Conservation (phyloP, 2,797 vertebrate species). For the Syngnathus acus region DNA sequence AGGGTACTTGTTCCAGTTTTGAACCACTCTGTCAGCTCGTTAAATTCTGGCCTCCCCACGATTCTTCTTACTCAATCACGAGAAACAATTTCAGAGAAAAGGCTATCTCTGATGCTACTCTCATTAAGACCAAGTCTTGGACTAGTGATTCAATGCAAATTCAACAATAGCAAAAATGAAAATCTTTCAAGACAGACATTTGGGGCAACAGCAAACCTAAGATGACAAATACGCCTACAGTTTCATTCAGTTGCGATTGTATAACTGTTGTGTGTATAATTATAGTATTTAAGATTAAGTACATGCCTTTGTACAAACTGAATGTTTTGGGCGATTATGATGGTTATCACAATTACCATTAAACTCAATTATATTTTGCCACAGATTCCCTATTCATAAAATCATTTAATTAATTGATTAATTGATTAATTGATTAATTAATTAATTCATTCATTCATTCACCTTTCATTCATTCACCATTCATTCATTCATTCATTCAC, state of each 20-base stretch:
- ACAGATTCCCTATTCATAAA: background rate
- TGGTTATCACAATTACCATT: background rate
- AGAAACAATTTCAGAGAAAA: background rate
- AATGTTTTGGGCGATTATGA: background rate
- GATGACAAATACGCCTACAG: background rate
- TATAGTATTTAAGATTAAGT: background rate
- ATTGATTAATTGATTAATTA: too few species aligned
- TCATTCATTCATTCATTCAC: too few species aligned
- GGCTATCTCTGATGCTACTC: background rate
- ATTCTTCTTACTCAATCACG: constrained; percentile 39
- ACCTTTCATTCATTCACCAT: too few species aligned
- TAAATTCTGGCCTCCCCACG: constrained; percentile 37
- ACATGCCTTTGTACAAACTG: background rate
- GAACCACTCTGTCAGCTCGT: constrained; percentile 39
- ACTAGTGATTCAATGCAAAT: background rate
- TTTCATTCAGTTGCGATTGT: background rate
- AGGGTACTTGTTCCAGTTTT: constrained; percentile 39
- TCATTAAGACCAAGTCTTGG: background rate
- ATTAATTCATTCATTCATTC: too few species aligned
- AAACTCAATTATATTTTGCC: background rate
- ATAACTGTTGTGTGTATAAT: background rate
- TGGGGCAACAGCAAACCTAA: background rate
- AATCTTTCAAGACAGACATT: background rate
- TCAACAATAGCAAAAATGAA: background rate
- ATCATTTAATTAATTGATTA: too few species aligned